Evolutionary conservation across 2,888 invertebrate species (phyloP).

Genomic region (Aphelenchoides bicaudatus): DNA sequence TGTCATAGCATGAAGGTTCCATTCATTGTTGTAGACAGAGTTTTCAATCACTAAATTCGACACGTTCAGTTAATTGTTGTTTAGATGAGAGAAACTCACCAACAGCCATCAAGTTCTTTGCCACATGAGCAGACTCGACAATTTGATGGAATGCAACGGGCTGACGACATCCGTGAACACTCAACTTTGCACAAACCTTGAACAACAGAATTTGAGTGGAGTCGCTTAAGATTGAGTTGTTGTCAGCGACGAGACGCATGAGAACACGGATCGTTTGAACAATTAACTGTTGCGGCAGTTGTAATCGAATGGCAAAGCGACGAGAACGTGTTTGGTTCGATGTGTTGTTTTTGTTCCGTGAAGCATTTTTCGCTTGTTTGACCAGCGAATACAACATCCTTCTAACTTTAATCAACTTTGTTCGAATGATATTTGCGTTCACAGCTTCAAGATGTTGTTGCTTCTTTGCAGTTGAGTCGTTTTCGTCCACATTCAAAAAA

Average conservation of each 20-base stretch:
- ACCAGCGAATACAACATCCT: conserved; percentile 2
- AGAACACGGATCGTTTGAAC: conserved; percentile 7
- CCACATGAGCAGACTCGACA: not conserved
- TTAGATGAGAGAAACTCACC: conserved; percentile 4
- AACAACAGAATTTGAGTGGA: conserved; percentile 13
- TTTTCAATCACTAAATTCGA: conserved; percentile 26
- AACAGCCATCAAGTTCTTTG: conserved; percentile 15
- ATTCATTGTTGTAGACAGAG: conserved; percentile 20
- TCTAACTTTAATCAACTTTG: conserved; percentile 2
- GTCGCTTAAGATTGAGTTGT: not conserved
- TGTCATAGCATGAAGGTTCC: conserved; percentile 26
- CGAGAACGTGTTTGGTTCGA: conserved; percentile 6
- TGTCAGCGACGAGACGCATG: conserved; percentile 2
- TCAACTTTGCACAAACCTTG: conserved; percentile 15
- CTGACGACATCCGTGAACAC: conserved; percentile 7
- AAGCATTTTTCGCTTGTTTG: conserved; percentile 11
- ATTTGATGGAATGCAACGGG: conserved; percentile 15
- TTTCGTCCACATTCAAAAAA: too few species aligned
- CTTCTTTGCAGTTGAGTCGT: conserved; percentile 2
- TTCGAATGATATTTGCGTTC: conserved; percentile 10
- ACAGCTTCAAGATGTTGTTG: conserved; percentile 6
- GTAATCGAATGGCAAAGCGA: conserved; percentile 12
- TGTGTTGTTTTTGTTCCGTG: conserved; percentile 9
- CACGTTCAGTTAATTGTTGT: not conserved
- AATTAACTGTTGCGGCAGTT: conserved; percentile 3